phyloP scores from a whole-genome alignment of 2,797 vertebrate species.

The Myoxocephalus aenaeus region DNA sequence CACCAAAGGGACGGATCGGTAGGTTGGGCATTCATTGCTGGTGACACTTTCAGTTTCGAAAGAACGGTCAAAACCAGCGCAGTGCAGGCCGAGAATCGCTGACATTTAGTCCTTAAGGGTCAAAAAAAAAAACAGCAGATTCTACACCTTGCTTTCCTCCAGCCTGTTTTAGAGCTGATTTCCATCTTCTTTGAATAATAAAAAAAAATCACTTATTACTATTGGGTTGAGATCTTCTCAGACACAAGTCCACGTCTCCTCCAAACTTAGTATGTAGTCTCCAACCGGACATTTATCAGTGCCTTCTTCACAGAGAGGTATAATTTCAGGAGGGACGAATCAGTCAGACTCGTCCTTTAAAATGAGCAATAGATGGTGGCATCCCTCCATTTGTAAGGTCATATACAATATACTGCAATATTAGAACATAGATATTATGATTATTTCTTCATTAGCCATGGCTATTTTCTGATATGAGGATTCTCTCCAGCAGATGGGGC shows the following conservation, averaged over 20 bases:
- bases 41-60: background rate
- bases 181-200: conserved; percentile 1
- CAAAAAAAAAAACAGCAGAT: background rate
- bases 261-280: conserved; percentile 7
- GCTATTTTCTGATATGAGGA: background rate
- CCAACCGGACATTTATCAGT: background rate
- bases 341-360: background rate
- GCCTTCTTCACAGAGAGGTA: background rate
- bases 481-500: conserved; percentile 76
- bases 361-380: background rate
- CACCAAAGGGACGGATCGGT: background rate
- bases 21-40: background rate
- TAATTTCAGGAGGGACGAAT: background rate
- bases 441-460: background rate
- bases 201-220: background rate
- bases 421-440: background rate
- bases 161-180: background rate
- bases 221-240: conserved; percentile 3
- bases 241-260: conserved; percentile 1
- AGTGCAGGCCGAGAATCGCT: too few species aligned
- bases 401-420: background rate
- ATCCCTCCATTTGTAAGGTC: background rate
- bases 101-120: too few species aligned
- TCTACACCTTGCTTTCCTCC: too few species aligned
- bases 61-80: background rate